These are phyloP conservation scores for Meloe dianella DNA, from an alignment of 2,888 invertebrate genomes.

Conservation along the genomic window DNA sequence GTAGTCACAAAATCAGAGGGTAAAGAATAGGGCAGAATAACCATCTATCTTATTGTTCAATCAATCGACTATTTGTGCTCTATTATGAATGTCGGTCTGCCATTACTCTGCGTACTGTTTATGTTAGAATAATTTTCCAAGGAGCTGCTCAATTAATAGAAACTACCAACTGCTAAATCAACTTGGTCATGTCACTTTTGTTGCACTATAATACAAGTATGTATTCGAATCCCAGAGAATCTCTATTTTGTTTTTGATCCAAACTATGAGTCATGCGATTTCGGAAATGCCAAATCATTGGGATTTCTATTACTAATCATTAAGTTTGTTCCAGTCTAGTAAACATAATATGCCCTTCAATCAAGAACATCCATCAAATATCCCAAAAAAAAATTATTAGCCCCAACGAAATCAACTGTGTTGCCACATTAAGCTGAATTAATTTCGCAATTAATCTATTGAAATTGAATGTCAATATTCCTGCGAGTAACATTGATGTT, in stretches of 20 bases:
- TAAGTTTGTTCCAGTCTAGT: neutral
- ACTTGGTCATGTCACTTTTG: neutral
- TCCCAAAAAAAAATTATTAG: neutral
- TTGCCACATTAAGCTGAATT: neutral
- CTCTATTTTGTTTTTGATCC: neutral
- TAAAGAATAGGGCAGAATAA: too few relatives aligned
- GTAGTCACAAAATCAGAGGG: too few relatives aligned
- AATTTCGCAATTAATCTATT: neutral
- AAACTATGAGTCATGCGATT: neutral
- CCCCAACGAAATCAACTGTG: too few relatives aligned
- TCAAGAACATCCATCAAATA: neutral
- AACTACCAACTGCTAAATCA: too few relatives aligned
- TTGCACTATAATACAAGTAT: neutral
- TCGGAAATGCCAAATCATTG: neutral
- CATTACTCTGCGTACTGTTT: too few relatives aligned
- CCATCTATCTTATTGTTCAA: too few relatives aligned
- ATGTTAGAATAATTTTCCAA: too few relatives aligned
- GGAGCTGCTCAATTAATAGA: too few relatives aligned
- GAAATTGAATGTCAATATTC: neutral
- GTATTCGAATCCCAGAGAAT: neutral
- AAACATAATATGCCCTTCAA: neutral
- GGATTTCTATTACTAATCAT: conserved; percentile 4
- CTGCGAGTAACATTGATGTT: too few relatives aligned
- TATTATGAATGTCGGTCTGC: too few relatives aligned
- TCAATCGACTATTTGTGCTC: too few relatives aligned